Evolutionary conservation across 2,888 invertebrate genomes (phyloP).

Genomic region (Perizoma affinitatum): DNA sequence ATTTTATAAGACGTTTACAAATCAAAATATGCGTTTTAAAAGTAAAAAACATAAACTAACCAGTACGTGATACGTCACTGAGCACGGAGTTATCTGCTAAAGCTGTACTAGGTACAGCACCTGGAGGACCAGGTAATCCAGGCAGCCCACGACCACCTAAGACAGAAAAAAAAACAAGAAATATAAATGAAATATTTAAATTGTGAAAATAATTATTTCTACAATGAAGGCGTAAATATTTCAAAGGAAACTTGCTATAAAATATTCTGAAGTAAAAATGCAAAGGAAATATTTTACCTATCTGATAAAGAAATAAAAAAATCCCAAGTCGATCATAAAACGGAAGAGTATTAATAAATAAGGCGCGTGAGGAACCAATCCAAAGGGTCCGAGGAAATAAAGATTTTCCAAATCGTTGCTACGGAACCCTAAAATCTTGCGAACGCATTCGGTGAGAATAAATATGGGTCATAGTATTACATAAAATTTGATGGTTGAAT

Average conservation of each 20-base stretch:
- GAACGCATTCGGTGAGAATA: constrained; percentile 71
- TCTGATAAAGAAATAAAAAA: constrained; percentile 58
- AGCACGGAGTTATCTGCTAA: constrained; percentile 62
- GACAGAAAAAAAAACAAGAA: constrained; percentile 21
- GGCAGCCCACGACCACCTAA: constrained; percentile 68
- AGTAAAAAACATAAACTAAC: constrained; percentile 44
- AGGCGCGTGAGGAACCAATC: constrained; percentile 60
- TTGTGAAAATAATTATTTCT: background rate
- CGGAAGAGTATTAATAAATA: constrained; percentile 70
- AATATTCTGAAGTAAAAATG: constrained; percentile 1
- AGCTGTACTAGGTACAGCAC: constrained; percentile 30
- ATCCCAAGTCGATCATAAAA: constrained; percentile 62
- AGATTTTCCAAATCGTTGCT: constrained; percentile 79
- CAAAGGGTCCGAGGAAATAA: constrained; percentile 68
- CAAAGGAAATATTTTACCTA: constrained; percentile 36
- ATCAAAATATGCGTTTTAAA: background rate
- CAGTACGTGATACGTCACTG: constrained; percentile 53
- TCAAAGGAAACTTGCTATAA: background rate
- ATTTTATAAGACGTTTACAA: background rate
- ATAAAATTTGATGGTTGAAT: constrained; percentile 83
- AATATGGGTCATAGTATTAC: constrained; percentile 78
- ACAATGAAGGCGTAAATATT: background rate
- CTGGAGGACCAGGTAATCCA: constrained; percentile 64
- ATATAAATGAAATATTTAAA: background rate
- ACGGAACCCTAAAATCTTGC: constrained; percentile 76